A percentile compares a stretch with the other conserved stretches of the same genome.
Conservation (phyloP, 1,140 invertebrate species). For the Saxidomus purpurata region DNA sequence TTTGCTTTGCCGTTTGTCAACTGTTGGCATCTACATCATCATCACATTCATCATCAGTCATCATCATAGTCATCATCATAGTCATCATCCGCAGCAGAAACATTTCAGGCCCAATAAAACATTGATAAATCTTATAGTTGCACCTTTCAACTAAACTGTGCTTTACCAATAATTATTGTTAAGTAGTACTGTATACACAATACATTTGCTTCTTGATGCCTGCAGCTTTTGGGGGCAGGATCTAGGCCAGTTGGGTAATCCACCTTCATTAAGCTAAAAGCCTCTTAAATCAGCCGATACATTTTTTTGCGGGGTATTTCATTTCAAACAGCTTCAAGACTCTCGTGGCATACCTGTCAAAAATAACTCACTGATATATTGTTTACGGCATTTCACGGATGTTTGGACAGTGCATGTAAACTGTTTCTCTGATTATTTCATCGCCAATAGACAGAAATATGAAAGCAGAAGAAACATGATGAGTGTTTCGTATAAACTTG, state of each 20-base stretch:
- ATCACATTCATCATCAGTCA: background rate
- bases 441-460: constrained; percentile 16
- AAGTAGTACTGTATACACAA: too few species aligned
- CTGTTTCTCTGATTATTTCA: background rate
- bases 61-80: background rate
- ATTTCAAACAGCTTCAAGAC: background rate
- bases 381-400: constrained; percentile 22
- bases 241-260: too few species aligned
- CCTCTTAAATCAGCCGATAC: background rate
- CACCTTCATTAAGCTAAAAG: too few species aligned
- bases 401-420: constrained; percentile 25
- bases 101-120: too few species aligned
- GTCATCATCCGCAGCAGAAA: background rate
- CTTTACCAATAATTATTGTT: too few species aligned
- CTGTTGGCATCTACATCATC: too few species aligned
- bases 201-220: too few species aligned
- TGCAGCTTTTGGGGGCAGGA: too few species aligned
- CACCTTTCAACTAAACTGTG: too few species aligned
- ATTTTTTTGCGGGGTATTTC: background rate
- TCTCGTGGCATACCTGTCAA: background rate
- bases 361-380: constrained; percentile 24
- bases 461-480: background rate
- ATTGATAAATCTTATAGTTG: too few species aligned
- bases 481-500: background rate
- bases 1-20: too few species aligned